Evolutionary conservation across 2,797 vertebrate species (phyloP), one percentile per base, ranked within the genome.

Genomic region (Trachops cirrhosus): DNA sequence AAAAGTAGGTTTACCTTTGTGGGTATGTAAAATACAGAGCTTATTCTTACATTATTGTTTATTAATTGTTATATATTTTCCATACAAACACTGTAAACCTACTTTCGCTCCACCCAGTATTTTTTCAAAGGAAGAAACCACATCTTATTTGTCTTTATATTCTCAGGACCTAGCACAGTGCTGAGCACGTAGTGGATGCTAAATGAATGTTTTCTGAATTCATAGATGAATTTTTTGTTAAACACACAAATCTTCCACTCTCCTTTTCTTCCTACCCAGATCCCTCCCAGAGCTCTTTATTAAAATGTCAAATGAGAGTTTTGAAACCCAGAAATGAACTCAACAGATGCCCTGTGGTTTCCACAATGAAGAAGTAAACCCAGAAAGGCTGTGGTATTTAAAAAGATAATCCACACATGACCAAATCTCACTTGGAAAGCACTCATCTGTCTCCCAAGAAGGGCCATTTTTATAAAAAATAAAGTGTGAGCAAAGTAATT

Each of bases 321-420:
- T 89, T 74, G 73, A 88, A 95, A 75, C 62, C n/a, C 21, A 94
- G 57, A 77, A 83, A 29, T 52, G 29, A 91, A 86, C 89, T 93
- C 86, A 95, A 68, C 59, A 83, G 79, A 74, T 95, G 77, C 94
- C 39, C 93, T 93, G 92, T 67, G 19, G 8, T 75, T 92, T 94
- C 71, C 75, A 89, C 94, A 80, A 94, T 89, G 41, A 41, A 89
- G 70, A 95, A 89, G 84, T 77, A 92, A 97, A 90, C 82, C 77
- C 92, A 93, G 94, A 95, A 94, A 91, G 85, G 83, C 89, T 78
- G 29, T 52, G 54, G 77, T 85, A 32, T 92, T 96, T 91, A 78
- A 91, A 84, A 92, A 86, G n/a, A 82, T 82, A 92, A 54, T 70
- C 64, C 86, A 32, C 39, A 41, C 29, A 37, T 83, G 64, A 62